Base-by-base conservation (phyloP, 2,888 invertebrate genomes). In the Sussaba pulchella region DNA sequence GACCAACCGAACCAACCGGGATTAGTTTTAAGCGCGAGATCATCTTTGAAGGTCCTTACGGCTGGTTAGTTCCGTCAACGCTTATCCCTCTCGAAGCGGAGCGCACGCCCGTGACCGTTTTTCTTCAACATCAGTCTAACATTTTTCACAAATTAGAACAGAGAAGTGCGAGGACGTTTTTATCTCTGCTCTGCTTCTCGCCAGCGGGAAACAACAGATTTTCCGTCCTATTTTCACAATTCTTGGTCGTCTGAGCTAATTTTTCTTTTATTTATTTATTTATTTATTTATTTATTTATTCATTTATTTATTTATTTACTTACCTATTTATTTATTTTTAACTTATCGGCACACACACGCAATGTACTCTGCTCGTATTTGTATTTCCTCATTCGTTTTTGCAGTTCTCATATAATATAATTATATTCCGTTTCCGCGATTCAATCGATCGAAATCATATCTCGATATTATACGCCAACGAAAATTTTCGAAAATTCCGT, bases 31-130 rank as follows among this genome's bases (percentile, higher is more conserved):
- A 87, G 83, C 66, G 74, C 69, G 70, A 82, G 81, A 85, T 85
- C 84, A 84, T 19, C 50, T 85, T 83, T 74, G 78, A 82, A 84
- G 85, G 82, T 88, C 79, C 85, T 89, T 80, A 85, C 85, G 87
- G 85, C 84, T 88, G 87, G 88, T 89, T 88, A 89, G 84, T 78
- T 88, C 84, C 86, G 89, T 84, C 89, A 89, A 88, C 83, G 87
- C 80, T 87, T 83, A 89, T 88, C 88, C 89, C 84, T 84, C 86
- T 88, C 89, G 87, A 81, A 77, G 50, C 72, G 76, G 82, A 82
- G 64, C 59, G 24, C 50, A 31, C 72, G 67, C 47, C 61, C 43
- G 67, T 39, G 17, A 52, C 36, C 47, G 47, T 47, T 57, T 31
- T 59, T 26, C 26, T 31, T 31, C 31, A 6, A 5, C 6, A 6